A percentile compares a stretch with the other conserved stretches of the same genome.
Evolutionary conservation across 2,888 invertebrate genomes (phyloP).

Genomic region (Cryptocheilus praepositus): DNA sequence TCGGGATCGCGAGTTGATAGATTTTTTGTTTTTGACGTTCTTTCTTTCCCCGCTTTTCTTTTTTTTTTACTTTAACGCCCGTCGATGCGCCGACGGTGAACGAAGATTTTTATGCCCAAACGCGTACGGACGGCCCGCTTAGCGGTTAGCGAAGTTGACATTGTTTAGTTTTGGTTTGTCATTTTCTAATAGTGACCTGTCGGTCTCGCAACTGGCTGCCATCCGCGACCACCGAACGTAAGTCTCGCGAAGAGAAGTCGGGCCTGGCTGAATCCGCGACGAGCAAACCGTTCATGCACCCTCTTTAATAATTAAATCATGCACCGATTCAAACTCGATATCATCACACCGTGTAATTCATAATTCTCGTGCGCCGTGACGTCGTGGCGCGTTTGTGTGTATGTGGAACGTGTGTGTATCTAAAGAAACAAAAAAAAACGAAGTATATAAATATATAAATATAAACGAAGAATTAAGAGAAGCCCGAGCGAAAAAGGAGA

Average conservation of each 20-base stretch:
- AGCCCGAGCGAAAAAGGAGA: slow-evolving; percentile 25
- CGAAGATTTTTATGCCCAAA: background rate
- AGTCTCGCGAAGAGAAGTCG: background rate
- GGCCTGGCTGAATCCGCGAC: slow-evolving; percentile 45
- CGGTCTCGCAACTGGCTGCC: background rate
- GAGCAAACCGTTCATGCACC: slow-evolving; percentile 64
- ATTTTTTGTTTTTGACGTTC: too few species aligned
- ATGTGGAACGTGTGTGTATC: slow-evolving; percentile 66
- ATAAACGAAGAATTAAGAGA: slow-evolving; percentile 30
- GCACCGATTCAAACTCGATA: slow-evolving; percentile 69
- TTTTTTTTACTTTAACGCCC: background rate
- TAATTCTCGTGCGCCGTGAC: slow-evolving; percentile 50
- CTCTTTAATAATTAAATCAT: slow-evolving; percentile 72
- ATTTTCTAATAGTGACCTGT: too few species aligned
- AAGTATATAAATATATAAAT: slow-evolving; percentile 41
- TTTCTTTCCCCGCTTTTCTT: background rate
- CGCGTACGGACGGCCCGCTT: background rate
- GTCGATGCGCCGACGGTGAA: too few species aligned
- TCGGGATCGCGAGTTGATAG: too few species aligned
- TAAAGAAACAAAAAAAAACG: slow-evolving; percentile 31
- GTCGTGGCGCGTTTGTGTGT: slow-evolving; percentile 59
- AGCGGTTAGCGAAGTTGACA: too few species aligned
- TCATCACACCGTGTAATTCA: slow-evolving; percentile 53
- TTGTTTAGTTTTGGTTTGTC: too few species aligned
- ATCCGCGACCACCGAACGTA: background rate